Percentiles rank a stretch among this genome's conserved stretches.
Conservation (phyloP, 1,140 invertebrate species). For the Drosophila lini region DNA sequence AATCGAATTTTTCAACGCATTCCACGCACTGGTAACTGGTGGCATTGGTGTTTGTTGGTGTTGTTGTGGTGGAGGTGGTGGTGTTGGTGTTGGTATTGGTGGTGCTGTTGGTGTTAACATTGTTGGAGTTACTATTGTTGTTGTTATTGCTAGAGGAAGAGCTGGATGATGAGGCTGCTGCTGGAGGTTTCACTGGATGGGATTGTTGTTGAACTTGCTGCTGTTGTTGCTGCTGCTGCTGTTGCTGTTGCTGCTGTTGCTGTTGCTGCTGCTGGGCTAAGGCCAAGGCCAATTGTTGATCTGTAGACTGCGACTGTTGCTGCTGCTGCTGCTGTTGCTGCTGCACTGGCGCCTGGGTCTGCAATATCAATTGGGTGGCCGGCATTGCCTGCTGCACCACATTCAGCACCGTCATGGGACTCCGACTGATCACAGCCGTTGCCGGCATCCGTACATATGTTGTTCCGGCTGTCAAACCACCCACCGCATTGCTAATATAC, state of each 20-base stretch:
- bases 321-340: slow-evolving; percentile 29
- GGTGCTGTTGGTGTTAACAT: slow-evolving; percentile 9
- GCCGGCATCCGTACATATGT: slow-evolving; percentile 79
- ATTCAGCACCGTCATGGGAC: slow-evolving; percentile 82
- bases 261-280: slow-evolving; percentile 42
- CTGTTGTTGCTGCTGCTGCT: slow-evolving; percentile 26
- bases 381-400: slow-evolving; percentile 75
- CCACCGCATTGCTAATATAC: slow-evolving; percentile 78
- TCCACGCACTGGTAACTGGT: slow-evolving; percentile 79
- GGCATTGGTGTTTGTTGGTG: slow-evolving; percentile 22
- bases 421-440: slow-evolving; percentile 73
- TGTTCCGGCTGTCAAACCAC: slow-evolving; percentile 59
- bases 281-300: slow-evolving; percentile 21
- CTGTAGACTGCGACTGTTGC: slow-evolving; percentile 10
- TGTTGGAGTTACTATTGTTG: slow-evolving; percentile 25
- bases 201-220: slow-evolving; percentile 10
- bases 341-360: slow-evolving; percentile 45
- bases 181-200: slow-evolving; percentile 17
- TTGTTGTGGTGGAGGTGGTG: slow-evolving; percentile 25
- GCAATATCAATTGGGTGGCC: slow-evolving; percentile 75
- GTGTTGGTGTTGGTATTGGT: slow-evolving; percentile 27
- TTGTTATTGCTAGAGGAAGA: slow-evolving; percentile 23
- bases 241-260: slow-evolving; percentile 22
- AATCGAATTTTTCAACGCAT: slow-evolving; percentile 82
- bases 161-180: slow-evolving; percentile 16